A percentile compares a stretch with the other conserved stretches of the same genome.
These are phyloP conservation scores for Protosalanx chinensis DNA, from an alignment of 2,797 vertebrate species.

Conservation along the genomic window DNA sequence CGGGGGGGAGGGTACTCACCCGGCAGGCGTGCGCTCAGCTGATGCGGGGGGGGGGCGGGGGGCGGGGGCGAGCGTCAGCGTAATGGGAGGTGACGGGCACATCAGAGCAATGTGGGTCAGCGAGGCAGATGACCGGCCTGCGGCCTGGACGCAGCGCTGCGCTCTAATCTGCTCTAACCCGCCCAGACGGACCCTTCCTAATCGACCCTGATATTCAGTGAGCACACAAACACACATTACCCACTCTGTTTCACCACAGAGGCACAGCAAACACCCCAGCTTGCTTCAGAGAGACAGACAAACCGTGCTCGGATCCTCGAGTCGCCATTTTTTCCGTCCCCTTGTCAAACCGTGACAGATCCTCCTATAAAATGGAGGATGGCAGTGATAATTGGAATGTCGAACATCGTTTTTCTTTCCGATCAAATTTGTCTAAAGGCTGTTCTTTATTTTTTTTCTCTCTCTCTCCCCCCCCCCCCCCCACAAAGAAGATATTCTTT, in stretches of 20 bases:
- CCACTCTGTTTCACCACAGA: conserved; percentile 47
- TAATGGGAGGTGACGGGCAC: conserved; percentile 77
- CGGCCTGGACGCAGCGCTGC: conserved; percentile 74
- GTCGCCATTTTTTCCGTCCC: not conserved
- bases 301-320: too few relatives aligned
- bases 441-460: conserved; percentile 3
- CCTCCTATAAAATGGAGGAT: conserved; percentile 19
- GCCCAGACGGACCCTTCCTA: conserved; percentile 77
- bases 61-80: conserved; percentile 60
- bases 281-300: too few relatives aligned
- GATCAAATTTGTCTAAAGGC: not conserved
- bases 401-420: not conserved
- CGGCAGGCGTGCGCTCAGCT: conserved; percentile 56
- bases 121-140: conserved; percentile 75
- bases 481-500: not conserved
- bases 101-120: conserved; percentile 84
- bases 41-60: too few relatives aligned
- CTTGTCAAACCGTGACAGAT: not conserved
- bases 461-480: too few relatives aligned
- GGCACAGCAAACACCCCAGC: not conserved
- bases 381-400: not conserved
- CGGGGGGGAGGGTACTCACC: conserved; percentile 53
- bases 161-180: conserved; percentile 81
- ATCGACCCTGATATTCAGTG: conserved; percentile 88
- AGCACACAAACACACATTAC: conserved; percentile 76